Conservation (phyloP, 2,888 invertebrate species). For the Dicranocentrus wangi region DNA sequence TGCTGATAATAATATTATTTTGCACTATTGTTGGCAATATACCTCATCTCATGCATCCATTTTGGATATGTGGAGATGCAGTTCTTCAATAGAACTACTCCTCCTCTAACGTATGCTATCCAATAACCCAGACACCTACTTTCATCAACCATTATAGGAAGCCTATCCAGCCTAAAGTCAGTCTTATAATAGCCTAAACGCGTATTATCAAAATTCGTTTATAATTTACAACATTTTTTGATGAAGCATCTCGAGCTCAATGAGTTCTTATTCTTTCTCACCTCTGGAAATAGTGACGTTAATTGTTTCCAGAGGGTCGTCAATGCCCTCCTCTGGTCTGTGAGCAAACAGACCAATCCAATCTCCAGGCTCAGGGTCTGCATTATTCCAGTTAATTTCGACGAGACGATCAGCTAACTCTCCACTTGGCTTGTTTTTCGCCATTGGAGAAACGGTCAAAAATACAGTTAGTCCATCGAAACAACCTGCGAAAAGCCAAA, state of each 20-base stretch:
- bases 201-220: background rate
- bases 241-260: background rate
- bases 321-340: slow-evolving; percentile 73
- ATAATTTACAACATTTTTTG: background rate
- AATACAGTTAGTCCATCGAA: slow-evolving; percentile 71
- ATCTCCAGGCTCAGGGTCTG: slow-evolving; percentile 71
- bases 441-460: slow-evolving; percentile 69
- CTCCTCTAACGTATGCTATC: slow-evolving; percentile 73
- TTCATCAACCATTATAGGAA: slow-evolving; percentile 63
- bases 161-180: slow-evolving; percentile 72
- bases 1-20: background rate
- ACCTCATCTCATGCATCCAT: slow-evolving; percentile 85
- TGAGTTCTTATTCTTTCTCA: slow-evolving; percentile 1
- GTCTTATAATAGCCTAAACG: slow-evolving; percentile 73
- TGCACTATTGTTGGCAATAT: slow-evolving; percentile 41
- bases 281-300: slow-evolving; percentile 65
- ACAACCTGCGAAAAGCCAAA: slow-evolving; percentile 62
- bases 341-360: slow-evolving; percentile 74
- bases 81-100: slow-evolving; percentile 75
- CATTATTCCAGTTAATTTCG: slow-evolving; percentile 72
- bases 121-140: slow-evolving; percentile 74
- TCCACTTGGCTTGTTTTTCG: slow-evolving; percentile 67
- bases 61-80: slow-evolving; percentile 88
- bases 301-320: slow-evolving; percentile 62
- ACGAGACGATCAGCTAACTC: slow-evolving; percentile 69